phyloP scores from a whole-genome alignment of 2,888 invertebrate genomes.

The Chrysolina americana region DNA sequence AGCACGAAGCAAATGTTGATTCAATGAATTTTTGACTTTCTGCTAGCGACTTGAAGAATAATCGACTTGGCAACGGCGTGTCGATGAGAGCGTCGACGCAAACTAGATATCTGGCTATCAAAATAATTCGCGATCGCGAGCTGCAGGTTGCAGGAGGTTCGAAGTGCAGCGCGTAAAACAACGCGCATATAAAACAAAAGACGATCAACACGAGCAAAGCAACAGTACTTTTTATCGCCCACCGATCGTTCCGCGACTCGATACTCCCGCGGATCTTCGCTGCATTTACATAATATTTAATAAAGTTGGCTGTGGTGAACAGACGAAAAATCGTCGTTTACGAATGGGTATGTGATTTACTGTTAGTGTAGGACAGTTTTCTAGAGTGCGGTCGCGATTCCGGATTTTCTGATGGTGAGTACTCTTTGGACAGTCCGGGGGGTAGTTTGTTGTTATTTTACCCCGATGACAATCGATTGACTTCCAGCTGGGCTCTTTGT shows the following conservation, averaged over 20 bases:
- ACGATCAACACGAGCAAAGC: constrained; percentile 29
- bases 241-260: constrained; percentile 10
- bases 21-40: background rate
- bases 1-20: too few species aligned
- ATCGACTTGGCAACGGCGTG: constrained; percentile 28
- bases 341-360: background rate
- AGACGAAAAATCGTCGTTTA: constrained; percentile 11
- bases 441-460: background rate
- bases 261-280: constrained; percentile 16
- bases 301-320: constrained; percentile 1
- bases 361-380: constrained; percentile 11
- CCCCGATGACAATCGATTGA: background rate
- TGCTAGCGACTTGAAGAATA: background rate
- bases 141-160: constrained; percentile 38
- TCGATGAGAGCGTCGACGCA: constrained; percentile 28
- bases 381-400: background rate
- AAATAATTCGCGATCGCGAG: constrained; percentile 43
- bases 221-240: constrained; percentile 20
- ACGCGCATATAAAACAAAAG: constrained; percentile 22
- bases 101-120: constrained; percentile 32
- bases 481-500: background rate
- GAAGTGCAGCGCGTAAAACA: constrained; percentile 20
- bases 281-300: constrained; percentile 9
- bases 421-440: background rate
- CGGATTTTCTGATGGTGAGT: constrained; percentile 23